Percentiles rank a stretch among this genome's conserved stretches.
These are phyloP conservation scores for Ectemnius lituratus DNA, from an alignment of 2,888 invertebrate species.

Conservation along the genomic window DNA sequence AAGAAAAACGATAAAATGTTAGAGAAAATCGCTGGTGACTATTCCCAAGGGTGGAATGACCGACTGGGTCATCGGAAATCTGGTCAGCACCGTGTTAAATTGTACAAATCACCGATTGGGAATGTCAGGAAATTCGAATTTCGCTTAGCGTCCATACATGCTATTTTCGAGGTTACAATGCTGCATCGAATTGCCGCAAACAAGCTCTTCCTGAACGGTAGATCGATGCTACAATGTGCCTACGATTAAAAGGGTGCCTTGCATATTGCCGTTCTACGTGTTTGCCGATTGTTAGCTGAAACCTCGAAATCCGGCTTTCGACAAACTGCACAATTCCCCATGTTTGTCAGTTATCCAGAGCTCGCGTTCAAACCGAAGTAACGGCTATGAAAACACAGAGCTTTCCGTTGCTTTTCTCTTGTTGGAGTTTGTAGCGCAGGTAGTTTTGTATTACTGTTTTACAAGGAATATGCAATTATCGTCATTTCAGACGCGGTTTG, in stretches of 20 bases:
- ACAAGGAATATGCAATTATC: too few relatives aligned
- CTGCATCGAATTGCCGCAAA: slow-evolving; percentile 13
- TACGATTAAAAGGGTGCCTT: slow-evolving; percentile 24
- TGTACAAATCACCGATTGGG: not conserved
- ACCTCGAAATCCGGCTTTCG: too few relatives aligned
- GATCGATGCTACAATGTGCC: slow-evolving; percentile 4
- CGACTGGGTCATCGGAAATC: not conserved
- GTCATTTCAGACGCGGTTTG: too few relatives aligned
- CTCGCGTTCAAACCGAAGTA: too few relatives aligned
- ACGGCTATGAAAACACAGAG: too few relatives aligned
- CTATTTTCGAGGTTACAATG: slow-evolving; percentile 31
- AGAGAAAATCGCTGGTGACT: too few relatives aligned
- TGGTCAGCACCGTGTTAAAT: slow-evolving; percentile 9
- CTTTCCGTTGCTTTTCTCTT: too few relatives aligned
- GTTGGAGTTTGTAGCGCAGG: too few relatives aligned
- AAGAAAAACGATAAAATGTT: too few relatives aligned
- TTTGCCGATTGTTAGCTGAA: not conserved
- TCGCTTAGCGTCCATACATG: not conserved
- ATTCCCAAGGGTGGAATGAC: not conserved
- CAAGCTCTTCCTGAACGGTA: not conserved
- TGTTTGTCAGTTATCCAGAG: too few relatives aligned
- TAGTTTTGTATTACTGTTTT: too few relatives aligned
- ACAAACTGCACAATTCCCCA: too few relatives aligned
- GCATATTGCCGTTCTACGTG: not conserved
- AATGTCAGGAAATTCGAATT: not conserved